phyloP scores from a whole-genome alignment of 2,797 vertebrate genomes.

The Anguilla anguilla region DNA sequence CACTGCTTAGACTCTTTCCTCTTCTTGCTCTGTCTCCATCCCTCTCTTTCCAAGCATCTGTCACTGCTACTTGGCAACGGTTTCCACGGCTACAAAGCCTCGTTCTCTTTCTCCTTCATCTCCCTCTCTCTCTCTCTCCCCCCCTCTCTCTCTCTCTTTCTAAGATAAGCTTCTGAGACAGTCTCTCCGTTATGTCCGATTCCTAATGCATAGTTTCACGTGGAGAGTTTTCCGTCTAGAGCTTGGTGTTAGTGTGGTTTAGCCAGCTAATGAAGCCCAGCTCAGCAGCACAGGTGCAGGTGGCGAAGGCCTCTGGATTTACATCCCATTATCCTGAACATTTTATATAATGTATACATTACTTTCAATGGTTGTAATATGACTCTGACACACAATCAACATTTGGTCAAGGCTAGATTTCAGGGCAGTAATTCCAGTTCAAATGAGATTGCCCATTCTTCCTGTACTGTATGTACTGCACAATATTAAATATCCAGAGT shows the following conservation, averaged over 20 bases:
- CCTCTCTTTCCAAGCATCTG: conserved; percentile 23
- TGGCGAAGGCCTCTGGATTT: not conserved
- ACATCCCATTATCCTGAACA: not conserved
- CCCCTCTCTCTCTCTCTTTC: conserved; percentile 43
- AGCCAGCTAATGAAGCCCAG: not conserved
- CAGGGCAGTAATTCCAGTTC: not conserved
- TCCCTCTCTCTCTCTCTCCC: conserved; percentile 27
- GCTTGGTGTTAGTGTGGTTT: not conserved
- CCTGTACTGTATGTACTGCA: not conserved
- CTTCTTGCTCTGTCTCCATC: conserved; percentile 18
- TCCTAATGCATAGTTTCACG: conserved; percentile 30
- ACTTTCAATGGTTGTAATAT: not conserved
- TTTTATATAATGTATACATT: not conserved
- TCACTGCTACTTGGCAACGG: conserved; percentile 45
- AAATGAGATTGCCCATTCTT: not conserved
- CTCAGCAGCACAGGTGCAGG: not conserved
- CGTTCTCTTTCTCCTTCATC: conserved; percentile 40
- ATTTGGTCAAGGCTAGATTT: not conserved
- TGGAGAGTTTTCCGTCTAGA: not conserved
- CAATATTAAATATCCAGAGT: not conserved
- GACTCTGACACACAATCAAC: not conserved
- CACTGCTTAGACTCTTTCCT: not conserved
- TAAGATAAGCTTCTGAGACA: conserved; percentile 33
- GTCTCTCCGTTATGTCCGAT: conserved; percentile 32
- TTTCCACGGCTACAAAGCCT: conserved; percentile 41